phyloP scores from a whole-genome alignment of 2,797 vertebrate genomes.

The Crocidura indochinensis region DNA sequence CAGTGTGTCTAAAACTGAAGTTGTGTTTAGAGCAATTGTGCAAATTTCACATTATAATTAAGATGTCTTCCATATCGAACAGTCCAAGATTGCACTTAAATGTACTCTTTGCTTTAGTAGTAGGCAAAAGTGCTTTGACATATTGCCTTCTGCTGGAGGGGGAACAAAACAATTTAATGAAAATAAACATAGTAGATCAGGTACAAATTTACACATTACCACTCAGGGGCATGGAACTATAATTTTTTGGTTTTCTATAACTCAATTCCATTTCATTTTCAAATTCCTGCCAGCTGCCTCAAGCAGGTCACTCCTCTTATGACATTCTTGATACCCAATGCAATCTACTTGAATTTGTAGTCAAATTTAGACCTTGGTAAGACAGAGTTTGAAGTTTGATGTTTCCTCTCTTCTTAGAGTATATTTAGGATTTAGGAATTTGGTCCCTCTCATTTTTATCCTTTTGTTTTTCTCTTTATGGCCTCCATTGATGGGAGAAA shows the following conservation, averaged over 20 bases:
- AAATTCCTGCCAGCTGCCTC: conserved; percentile 46
- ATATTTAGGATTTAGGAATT: background rate
- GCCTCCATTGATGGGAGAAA: background rate
- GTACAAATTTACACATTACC: conserved; percentile 61
- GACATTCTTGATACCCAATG: conserved; percentile 2
- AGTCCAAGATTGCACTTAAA: conserved; percentile 43
- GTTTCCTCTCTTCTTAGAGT: background rate
- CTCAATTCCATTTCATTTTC: conserved; percentile 66
- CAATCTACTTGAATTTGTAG: conserved; percentile 42
- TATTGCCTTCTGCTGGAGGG: conserved; percentile 73
- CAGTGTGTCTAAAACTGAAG: background rate
- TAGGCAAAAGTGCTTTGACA: conserved; percentile 74
- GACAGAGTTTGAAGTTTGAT: conserved; percentile 5
- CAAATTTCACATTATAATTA: background rate
- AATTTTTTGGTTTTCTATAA: conserved; percentile 58
- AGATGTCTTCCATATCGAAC: conserved; percentile 7
- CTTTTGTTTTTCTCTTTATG: background rate
- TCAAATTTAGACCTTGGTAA: background rate
- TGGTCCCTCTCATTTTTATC: background rate
- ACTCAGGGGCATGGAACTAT: conserved; percentile 65
- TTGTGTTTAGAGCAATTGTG: conserved; percentile 4
- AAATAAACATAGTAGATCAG: conserved; percentile 74
- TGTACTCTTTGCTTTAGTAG: conserved; percentile 12
- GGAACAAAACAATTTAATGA: conserved; percentile 73
- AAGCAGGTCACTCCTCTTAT: conserved; percentile 34